A percentile compares a stretch with the other conserved stretches of the same genome.
These are phyloP conservation scores for Lordiphosa andalusiaca DNA, from an alignment of 2,888 invertebrate genomes.

Conservation along the genomic window DNA sequence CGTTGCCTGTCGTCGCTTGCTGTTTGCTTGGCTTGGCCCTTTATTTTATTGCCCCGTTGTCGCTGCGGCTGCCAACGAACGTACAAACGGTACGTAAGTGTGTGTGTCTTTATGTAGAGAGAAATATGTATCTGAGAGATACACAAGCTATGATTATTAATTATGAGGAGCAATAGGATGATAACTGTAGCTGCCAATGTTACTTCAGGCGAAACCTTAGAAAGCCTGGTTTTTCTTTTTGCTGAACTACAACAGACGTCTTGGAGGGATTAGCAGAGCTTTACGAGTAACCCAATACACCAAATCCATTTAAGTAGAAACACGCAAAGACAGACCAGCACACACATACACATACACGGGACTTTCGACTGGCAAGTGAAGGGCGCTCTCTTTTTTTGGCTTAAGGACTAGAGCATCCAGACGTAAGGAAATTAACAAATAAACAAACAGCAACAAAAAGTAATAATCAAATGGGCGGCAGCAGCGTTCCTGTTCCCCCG, in stretches of 20 bases:
- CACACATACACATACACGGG: constrained; percentile 11
- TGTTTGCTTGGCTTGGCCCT: constrained; percentile 38
- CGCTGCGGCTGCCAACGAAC: constrained; percentile 32
- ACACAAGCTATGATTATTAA: constrained; percentile 66
- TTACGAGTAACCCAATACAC: constrained; percentile 53
- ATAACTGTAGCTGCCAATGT: constrained; percentile 45
- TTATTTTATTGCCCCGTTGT: constrained; percentile 38
- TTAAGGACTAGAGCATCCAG: constrained; percentile 13
- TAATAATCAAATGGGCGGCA: constrained; percentile 33
- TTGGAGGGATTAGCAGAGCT: too few species aligned
- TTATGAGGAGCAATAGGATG: constrained; percentile 58
- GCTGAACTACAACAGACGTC: too few species aligned
- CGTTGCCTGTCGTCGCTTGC: constrained; percentile 17
- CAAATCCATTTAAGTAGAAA: constrained; percentile 57
- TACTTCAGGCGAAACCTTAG: constrained; percentile 54
- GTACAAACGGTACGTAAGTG: constrained; percentile 4
- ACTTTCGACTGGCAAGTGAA: constrained; percentile 46
- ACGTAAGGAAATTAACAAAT: constrained; percentile 14
- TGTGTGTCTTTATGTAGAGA: constrained; percentile 11
- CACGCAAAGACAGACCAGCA: constrained; percentile 64
- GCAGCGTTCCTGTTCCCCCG: background rate
- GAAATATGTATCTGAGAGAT: constrained; percentile 32
- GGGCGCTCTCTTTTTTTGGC: constrained; percentile 55
- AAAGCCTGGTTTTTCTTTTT: constrained; percentile 32
- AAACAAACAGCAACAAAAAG: constrained; percentile 17